These are phyloP conservation scores for Helostoma temminkii DNA, from an alignment of 2,797 vertebrate species.

Conservation along the genomic window DNA sequence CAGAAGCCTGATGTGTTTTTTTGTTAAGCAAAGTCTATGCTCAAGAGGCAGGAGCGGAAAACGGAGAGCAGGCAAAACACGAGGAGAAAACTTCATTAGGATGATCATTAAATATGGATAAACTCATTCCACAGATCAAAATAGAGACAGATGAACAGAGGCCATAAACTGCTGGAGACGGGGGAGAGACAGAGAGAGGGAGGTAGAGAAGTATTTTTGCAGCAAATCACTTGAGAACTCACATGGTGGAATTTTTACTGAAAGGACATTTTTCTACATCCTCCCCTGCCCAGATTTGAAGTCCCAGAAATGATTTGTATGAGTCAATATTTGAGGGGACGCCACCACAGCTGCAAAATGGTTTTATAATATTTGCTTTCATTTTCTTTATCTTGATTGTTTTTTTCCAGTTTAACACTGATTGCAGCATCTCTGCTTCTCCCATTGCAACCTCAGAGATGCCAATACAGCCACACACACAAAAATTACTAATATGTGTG, in stretches of 20 bases:
- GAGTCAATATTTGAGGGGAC: constrained; percentile 34
- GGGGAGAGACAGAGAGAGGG: not conserved
- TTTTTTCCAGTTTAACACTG: constrained; percentile 21
- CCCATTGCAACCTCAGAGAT: not conserved
- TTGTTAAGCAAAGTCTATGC: constrained; percentile 11
- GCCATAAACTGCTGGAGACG: constrained; percentile 27
- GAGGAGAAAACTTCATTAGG: constrained; percentile 63
- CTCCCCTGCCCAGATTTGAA: constrained; percentile 1
- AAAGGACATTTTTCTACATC: constrained; percentile 7
- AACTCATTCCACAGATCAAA: constrained; percentile 65
- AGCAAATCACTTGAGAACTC: constrained; percentile 29
- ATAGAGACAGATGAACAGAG: constrained; percentile 41
- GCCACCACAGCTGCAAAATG: constrained; percentile 18
- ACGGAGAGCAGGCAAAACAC: constrained; percentile 37
- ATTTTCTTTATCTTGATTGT: constrained; percentile 26
- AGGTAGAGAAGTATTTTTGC: constrained; percentile 7
- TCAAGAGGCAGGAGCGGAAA: constrained; percentile 29
- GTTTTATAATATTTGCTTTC: constrained; percentile 29
- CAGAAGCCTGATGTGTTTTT: constrained; percentile 3
- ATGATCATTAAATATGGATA: constrained; percentile 67
- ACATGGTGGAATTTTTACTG: constrained; percentile 7
- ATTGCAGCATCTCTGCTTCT: constrained; percentile 7
- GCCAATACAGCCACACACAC: not conserved
- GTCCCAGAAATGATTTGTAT: constrained; percentile 31
- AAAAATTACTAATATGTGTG: not conserved